These are phyloP conservation scores for Apteryx owenii DNA, from an alignment of 2,113 vertebrate species.

Conservation along the genomic window DNA sequence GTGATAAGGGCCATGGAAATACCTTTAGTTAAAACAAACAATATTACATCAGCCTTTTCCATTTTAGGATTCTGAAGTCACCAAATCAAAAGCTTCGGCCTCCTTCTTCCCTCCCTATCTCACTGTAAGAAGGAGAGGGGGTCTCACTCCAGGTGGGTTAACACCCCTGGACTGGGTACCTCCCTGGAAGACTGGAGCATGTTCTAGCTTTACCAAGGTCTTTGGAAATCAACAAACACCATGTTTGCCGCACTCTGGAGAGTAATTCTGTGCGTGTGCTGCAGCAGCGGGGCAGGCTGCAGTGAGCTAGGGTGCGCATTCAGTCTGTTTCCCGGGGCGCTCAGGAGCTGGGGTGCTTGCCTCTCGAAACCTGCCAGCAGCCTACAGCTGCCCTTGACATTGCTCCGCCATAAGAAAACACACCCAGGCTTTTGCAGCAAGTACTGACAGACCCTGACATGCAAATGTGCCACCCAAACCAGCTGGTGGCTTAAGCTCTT, in stretches of 20 bases:
- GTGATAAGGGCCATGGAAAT: constrained; percentile 39
- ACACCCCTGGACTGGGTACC: neutral
- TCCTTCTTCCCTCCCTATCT: neutral
- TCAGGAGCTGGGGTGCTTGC: neutral
- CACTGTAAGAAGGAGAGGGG: neutral
- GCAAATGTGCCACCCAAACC: neutral
- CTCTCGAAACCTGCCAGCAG: constrained; percentile 7
- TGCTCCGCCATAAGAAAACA: neutral
- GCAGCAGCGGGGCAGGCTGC: neutral
- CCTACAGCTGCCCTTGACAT: neutral
- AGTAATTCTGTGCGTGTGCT: neutral
- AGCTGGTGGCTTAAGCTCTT: neutral
- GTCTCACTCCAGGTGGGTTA: neutral
- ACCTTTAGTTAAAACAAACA: constrained; percentile 47
- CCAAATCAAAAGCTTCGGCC: neutral
- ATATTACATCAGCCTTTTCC: neutral
- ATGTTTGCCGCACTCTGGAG: neutral
- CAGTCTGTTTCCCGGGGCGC: neutral
- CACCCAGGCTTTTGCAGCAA: neutral
- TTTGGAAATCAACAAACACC: neutral
- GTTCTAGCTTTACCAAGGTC: neutral
- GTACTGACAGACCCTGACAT: neutral
- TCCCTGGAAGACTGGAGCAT: neutral
- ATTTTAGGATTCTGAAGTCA: neutral
- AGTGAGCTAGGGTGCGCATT: neutral